phyloP scores from a whole-genome alignment of 2,888 invertebrate genomes.

The Sinelater perroti region DNA sequence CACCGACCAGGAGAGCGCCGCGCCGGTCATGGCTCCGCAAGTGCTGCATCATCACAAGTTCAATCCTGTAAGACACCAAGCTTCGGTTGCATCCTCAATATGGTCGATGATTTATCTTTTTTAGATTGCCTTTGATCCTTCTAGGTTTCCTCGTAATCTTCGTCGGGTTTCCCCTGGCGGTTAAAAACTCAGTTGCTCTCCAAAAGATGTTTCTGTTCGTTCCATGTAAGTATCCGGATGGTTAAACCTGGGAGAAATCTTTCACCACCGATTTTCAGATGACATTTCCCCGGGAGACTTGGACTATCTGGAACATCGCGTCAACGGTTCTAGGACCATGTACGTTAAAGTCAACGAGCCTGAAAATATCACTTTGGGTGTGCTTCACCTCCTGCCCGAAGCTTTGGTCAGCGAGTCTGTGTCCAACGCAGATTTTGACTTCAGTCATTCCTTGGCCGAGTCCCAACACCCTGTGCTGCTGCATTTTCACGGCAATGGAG shows the following conservation, averaged over 20 bases:
- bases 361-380: slow-evolving; percentile 64
- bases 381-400: slow-evolving; percentile 83
- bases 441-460: slow-evolving; percentile 64
- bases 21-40: not conserved
- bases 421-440: slow-evolving; percentile 61
- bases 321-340: slow-evolving; percentile 70
- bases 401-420: slow-evolving; percentile 65
- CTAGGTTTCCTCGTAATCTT: slow-evolving; percentile 60
- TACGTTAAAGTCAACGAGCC: slow-evolving; percentile 64
- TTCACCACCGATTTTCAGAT: not conserved
- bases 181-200: slow-evolving; percentile 74
- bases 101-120: not conserved
- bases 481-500: slow-evolving; percentile 59
- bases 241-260: not conserved
- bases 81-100: not conserved
- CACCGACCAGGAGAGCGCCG: not conserved
- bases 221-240: slow-evolving; percentile 70
- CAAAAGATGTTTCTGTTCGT: slow-evolving; percentile 75
- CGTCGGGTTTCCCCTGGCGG: slow-evolving; percentile 73
- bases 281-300: slow-evolving; percentile 39
- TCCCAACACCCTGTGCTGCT: slow-evolving; percentile 55
- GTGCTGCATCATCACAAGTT: not conserved
- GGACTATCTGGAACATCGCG: not conserved
- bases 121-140: not conserved
- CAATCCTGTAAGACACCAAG: not conserved